Conservation (phyloP, 2,113 vertebrate genomes). For the Mohoua ochrocephala region DNA sequence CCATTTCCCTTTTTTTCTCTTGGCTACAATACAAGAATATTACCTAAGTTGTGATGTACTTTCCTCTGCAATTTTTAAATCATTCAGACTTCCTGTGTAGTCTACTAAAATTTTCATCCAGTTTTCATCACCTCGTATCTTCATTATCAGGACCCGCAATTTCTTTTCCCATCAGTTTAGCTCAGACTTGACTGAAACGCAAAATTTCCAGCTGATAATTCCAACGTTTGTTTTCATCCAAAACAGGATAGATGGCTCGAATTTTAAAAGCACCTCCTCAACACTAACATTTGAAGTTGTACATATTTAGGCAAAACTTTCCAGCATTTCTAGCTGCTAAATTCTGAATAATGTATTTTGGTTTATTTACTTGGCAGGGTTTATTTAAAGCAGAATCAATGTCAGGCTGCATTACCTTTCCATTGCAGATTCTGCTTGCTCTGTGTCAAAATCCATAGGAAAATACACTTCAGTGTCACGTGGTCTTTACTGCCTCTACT, state of each 20-base stretch:
- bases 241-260: not conserved
- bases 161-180: not conserved
- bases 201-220: not conserved
- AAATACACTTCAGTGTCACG: not conserved
- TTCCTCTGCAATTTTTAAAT: constrained; percentile 7
- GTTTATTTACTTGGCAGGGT: not conserved
- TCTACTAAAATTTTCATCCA: not conserved
- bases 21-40: not conserved
- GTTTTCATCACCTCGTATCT: not conserved
- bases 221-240: not conserved
- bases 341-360: not conserved
- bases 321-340: not conserved
- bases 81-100: not conserved
- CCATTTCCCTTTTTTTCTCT: not conserved
- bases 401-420: not conserved
- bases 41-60: not conserved
- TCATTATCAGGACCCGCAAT: not conserved
- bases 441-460: not conserved
- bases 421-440: not conserved
- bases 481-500: not conserved
- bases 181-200: not conserved
- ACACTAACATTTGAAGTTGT: not conserved
- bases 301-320: not conserved
- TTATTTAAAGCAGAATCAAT: not conserved
- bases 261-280: not conserved